Evolutionary conservation across 2,113 vertebrate species (phyloP), one percentile per base, ranked within the genome.

Genomic region (Sylvilagus bachmani): DNA sequence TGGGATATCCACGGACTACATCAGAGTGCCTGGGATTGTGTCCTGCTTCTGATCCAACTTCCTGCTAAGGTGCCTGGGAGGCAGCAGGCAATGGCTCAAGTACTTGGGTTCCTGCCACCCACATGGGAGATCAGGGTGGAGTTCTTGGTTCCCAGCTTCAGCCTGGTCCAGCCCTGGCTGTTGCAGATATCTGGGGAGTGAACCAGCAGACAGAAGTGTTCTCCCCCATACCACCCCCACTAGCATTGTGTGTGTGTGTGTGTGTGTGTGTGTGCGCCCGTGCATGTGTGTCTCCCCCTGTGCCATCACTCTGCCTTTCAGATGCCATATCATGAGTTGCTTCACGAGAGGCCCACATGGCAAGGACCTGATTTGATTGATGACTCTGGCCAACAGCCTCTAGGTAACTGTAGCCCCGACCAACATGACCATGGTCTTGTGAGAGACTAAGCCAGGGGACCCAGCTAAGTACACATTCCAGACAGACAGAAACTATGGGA

Each of bases 401-500:
- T 79, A 82, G 10, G 16, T 75, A 61, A 81, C 19, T n/a, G 11
- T 16, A 80, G 77, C 33, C 38, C 7, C 24, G 31, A 49, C 17
- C n/a, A 78, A 82, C 21, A 49, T 71, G 29, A 64, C 5, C 49
- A 9, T 11, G 7, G 62, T 66, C 3, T 84, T 13, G 0, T 80
- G 8, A 71, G 3, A 82, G 55, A 77, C 14, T n/a, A 75, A 74
- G 70, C 51, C 33, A 79, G 44, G 74, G 13, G 16, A 64, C 10
- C 55, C 11, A 66, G 85, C 66, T 66, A 77, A 93, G 36, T 21
- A 24, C 10, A 64, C 31, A 73, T 79, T 89, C 36, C 89, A 92
- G 36, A 83, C 24, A 90, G 21, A 67, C 51, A 90, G 14, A 92
- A 86, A 92, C 61, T 44, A 6, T 53, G 44, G 89, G 53, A 81